Evolutionary conservation across 2,113 vertebrate species (phyloP).

Genomic region (Nansenia antarctica): DNA sequence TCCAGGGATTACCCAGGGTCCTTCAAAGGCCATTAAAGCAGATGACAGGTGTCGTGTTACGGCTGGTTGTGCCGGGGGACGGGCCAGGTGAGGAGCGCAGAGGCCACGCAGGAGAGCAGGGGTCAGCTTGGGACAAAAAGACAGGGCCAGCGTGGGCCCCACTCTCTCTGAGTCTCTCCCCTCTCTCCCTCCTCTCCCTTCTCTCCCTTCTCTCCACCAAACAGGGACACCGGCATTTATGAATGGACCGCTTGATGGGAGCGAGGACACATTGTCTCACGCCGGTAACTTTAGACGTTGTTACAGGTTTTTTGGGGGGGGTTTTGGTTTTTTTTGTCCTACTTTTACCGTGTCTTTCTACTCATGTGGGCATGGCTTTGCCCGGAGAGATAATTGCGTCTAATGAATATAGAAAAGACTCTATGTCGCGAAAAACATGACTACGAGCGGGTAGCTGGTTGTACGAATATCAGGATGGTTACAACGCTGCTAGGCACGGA

Average conservation of each 20-base stretch:
- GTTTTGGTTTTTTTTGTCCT: too few relatives aligned
- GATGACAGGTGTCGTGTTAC: conserved; percentile 83
- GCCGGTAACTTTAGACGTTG: conserved; percentile 73
- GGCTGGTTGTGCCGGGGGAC: conserved; percentile 69
- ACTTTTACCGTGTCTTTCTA: conserved; percentile 57
- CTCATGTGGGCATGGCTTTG: conserved; percentile 48
- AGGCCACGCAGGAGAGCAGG: conserved; percentile 75
- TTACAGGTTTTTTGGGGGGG: conserved; percentile 26
- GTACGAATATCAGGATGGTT: too few relatives aligned
- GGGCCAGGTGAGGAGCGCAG: conserved; percentile 77
- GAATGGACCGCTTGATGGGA: conserved; percentile 76
- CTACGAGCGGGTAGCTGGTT: too few relatives aligned
- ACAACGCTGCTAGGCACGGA: too few relatives aligned
- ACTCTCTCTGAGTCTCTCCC: conserved; percentile 67
- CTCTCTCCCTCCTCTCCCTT: conserved; percentile 46
- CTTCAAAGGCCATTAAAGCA: conserved; percentile 82
- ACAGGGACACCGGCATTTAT: conserved; percentile 62
- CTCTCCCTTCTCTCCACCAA: conserved; percentile 55
- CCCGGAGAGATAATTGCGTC: conserved; percentile 28
- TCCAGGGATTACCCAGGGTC: conserved; percentile 79
- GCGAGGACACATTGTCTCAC: conserved; percentile 75
- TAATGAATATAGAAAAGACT: conserved; percentile 20
- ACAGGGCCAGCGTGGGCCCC: conserved; percentile 68
- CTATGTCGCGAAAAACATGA: too few relatives aligned
- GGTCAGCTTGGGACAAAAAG: conserved; percentile 80